Conservation (phyloP, 1,140 invertebrate species). For the Caerostris extrusa region DNA sequence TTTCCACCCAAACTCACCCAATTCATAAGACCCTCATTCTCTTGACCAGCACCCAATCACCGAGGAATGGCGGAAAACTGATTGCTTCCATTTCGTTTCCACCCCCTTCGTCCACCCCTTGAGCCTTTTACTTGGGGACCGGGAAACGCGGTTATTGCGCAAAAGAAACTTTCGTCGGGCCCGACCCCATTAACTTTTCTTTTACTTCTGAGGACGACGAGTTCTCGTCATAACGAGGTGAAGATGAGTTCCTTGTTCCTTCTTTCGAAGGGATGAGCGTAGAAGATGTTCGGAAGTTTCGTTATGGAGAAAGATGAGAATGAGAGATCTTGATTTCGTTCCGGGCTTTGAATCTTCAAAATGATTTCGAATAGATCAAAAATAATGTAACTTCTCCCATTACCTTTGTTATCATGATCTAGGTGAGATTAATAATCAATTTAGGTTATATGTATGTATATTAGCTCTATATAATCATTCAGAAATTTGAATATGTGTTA, state of each 20-base stretch:
- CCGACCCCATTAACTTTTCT: slow-evolving; percentile 22
- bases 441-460: too few relatives aligned
- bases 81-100: slow-evolving; percentile 55
- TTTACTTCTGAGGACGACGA: not conserved
- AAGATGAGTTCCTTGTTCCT: not conserved
- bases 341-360: too few relatives aligned
- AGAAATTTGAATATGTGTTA: too few relatives aligned
- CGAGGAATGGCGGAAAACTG: slow-evolving; percentile 14
- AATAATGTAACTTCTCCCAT: too few relatives aligned
- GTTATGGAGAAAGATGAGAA: not conserved
- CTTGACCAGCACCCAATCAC: slow-evolving; percentile 38
- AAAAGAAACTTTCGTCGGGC: slow-evolving; percentile 47
- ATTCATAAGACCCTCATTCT: not conserved
- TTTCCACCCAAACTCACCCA: not conserved
- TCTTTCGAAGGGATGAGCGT: too few relatives aligned
- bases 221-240: not conserved
- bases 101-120: not conserved
- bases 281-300: too few relatives aligned
- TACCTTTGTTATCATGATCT: too few relatives aligned
- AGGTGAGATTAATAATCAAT: too few relatives aligned
- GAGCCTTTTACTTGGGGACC: too few relatives aligned
- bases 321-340: too few relatives aligned
- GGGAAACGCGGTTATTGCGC: slow-evolving; percentile 37
- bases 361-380: too few relatives aligned
- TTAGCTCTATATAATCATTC: too few relatives aligned